Evolutionary conservation across 92 coral and sea anemone genomes (phyloP).

Genomic region (Phenganax subtilis): DNA sequence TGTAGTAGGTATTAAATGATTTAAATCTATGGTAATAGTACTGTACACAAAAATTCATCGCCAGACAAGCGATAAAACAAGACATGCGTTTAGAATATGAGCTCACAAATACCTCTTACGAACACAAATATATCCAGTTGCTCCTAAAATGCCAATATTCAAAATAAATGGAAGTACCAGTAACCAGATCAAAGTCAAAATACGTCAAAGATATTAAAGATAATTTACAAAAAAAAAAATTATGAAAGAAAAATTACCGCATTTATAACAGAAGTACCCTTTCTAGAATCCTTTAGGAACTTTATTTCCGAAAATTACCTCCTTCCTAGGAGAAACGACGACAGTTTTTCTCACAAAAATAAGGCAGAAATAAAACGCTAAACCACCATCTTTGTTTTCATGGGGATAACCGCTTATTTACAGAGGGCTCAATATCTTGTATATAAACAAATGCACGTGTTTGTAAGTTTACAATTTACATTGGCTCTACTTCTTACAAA

Average conservation of each 20-base stretch:
- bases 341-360: background rate
- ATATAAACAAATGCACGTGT: background rate
- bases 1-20: too few relatives aligned
- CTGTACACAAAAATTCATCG: too few relatives aligned
- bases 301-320: background rate
- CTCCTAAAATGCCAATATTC: too few relatives aligned
- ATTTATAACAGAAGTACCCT: background rate
- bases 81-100: too few relatives aligned
- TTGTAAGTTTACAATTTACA: background rate
- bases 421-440: conserved; percentile 10
- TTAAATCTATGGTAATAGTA: too few relatives aligned
- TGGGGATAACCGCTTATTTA: background rate
- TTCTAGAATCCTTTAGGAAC: background rate
- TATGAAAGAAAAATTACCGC: background rate
- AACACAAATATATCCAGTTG: too few relatives aligned
- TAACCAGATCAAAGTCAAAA: background rate
- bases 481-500: too few relatives aligned
- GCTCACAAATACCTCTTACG: too few relatives aligned
- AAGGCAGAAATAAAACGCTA: background rate
- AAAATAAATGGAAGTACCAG: too few relatives aligned
- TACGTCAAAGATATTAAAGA: background rate
- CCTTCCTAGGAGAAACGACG: background rate
- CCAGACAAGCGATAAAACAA: too few relatives aligned
- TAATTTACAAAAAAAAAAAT: background rate
- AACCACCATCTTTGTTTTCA: conserved; percentile 8